Conservation (phyloP, 2,113 vertebrate genomes). For the Sceloporus undulatus region DNA sequence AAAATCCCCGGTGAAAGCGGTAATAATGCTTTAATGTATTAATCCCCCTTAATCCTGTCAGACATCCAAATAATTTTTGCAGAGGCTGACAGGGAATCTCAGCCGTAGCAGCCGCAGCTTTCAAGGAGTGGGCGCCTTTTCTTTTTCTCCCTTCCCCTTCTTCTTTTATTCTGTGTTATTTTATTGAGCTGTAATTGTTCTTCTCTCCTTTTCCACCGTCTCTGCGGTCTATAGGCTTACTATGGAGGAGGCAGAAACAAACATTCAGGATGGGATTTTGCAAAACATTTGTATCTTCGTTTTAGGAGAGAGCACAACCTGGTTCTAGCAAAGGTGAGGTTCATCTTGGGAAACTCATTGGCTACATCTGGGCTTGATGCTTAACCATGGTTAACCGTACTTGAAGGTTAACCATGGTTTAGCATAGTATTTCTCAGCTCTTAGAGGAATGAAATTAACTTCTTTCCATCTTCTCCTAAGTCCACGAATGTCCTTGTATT, state of each 20-base stretch:
- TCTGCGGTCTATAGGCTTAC: too few species aligned
- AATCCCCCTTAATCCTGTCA: conserved; percentile 41
- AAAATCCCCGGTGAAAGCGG: conserved; percentile 71
- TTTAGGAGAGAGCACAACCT: too few species aligned
- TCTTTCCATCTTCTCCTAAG: too few species aligned
- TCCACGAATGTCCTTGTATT: too few species aligned
- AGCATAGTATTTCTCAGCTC: too few species aligned
- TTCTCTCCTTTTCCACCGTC: not conserved
- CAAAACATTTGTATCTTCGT: not conserved
- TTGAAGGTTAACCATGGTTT: too few species aligned
- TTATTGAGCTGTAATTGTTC: not conserved
- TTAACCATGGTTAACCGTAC: too few species aligned
- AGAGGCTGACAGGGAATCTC: conserved; percentile 11
- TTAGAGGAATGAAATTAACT: too few species aligned
- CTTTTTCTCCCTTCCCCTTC: not conserved
- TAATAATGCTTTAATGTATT: conserved; percentile 42
- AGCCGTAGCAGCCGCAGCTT: not conserved
- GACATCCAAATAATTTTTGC: conserved; percentile 19
- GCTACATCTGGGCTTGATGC: too few species aligned
- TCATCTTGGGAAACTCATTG: too few species aligned
- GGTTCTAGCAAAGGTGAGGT: too few species aligned
- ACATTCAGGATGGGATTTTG: not conserved
- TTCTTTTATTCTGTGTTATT: not conserved
- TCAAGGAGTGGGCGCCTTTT: not conserved
- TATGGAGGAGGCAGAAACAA: too few species aligned